Percentiles rank a stretch among this genome's conserved stretches.
phyloP scores from a whole-genome alignment of 2,888 invertebrate genomes.

The Tetrapedia diversipes region DNA sequence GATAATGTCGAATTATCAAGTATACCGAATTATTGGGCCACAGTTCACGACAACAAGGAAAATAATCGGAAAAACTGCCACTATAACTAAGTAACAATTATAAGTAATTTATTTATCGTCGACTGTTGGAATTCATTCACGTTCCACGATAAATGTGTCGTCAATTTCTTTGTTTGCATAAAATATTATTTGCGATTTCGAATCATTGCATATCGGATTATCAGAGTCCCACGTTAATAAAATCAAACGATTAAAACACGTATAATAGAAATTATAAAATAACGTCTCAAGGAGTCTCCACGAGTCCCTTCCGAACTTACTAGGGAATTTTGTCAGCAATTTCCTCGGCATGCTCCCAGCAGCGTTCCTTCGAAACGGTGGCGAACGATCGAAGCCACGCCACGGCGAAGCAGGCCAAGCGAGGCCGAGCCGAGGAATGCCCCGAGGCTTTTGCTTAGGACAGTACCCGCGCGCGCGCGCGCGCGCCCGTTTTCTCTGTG shows the following conservation, averaged over 20 bases:
- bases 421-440: constrained; percentile 41
- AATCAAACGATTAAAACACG: not conserved
- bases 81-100: no score
- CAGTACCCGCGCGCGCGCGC: constrained; percentile 37
- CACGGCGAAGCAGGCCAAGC: not conserved
- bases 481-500: constrained; percentile 26
- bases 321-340: constrained; percentile 15
- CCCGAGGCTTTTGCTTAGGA: constrained; percentile 61
- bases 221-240: no score
- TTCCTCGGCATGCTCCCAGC: constrained; percentile 5
- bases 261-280: not conserved
- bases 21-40: no score
- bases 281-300: not conserved
- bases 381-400: constrained; percentile 47
- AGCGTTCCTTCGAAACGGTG: constrained; percentile 35
- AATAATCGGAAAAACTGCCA: no score
- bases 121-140: no score
- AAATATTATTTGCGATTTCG: no score
- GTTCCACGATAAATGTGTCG: no score
- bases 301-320: not conserved
- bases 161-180: no score
- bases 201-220: no score
- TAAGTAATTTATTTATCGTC: no score
- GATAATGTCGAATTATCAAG: no score
- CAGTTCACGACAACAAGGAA: no score